Conservation (phyloP, 2,113 vertebrate genomes). For the Hepsetus odoe region DNA sequence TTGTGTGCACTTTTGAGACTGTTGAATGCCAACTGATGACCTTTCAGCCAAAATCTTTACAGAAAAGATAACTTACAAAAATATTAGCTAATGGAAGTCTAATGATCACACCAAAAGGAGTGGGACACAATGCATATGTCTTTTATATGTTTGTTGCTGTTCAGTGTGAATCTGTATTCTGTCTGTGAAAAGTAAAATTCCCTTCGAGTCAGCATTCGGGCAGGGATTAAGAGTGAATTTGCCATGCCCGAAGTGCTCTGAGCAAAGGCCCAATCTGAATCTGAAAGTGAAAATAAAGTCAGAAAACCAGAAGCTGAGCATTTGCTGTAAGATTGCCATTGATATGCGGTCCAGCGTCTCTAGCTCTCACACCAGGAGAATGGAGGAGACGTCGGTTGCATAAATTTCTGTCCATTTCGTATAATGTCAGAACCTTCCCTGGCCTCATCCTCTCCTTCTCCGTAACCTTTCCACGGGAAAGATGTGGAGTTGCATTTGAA, state of each 20-base stretch:
- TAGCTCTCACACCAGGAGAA: constrained; percentile 16
- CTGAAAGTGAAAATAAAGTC: neutral
- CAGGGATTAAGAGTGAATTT: constrained; percentile 13
- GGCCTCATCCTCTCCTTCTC: constrained; percentile 57
- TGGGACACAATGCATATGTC: constrained; percentile 43
- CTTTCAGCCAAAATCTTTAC: constrained; percentile 49
- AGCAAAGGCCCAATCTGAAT: constrained; percentile 50
- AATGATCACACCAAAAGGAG: constrained; percentile 36
- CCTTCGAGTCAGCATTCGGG: constrained; percentile 48
- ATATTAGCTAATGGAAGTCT: constrained; percentile 51
- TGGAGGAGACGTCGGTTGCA: constrained; percentile 70
- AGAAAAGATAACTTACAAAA: constrained; percentile 2
- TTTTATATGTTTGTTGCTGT: constrained; percentile 57
- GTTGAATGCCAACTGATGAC: constrained; percentile 68
- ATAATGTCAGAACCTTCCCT: constrained; percentile 70
- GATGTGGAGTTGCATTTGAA: constrained; percentile 45
- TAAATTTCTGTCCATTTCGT: constrained; percentile 70
- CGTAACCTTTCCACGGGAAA: constrained; percentile 69
- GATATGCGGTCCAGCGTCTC: constrained; percentile 58
- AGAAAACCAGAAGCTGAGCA: constrained; percentile 49
- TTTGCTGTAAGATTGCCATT: constrained; percentile 59
- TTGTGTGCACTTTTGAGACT: constrained; percentile 72
- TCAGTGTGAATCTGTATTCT: constrained; percentile 44
- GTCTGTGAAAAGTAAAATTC: constrained; percentile 45
- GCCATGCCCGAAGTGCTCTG: neutral